Conservation (phyloP, 2,113 vertebrate species). For the Calonectris borealis region DNA sequence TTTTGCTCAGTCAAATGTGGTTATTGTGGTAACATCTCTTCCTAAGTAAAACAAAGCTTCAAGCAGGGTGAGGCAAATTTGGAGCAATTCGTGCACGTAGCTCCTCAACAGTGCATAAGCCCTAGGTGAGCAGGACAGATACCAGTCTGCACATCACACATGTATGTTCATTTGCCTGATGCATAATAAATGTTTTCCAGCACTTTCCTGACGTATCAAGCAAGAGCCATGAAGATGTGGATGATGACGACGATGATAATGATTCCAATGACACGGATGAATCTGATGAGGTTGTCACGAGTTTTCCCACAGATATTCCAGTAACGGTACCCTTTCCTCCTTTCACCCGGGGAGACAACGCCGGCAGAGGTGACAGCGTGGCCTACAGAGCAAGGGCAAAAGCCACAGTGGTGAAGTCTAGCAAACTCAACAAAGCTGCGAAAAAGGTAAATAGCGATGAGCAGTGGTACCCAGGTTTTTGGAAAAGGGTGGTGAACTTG, state of each 20-base stretch:
- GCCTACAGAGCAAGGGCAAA: slow-evolving; percentile 48
- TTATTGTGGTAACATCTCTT: neutral
- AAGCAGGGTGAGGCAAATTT: neutral
- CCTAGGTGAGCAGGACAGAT: neutral
- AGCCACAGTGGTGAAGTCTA: neutral
- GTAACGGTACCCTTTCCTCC: slow-evolving; percentile 11
- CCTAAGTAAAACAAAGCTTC: neutral
- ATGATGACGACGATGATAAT: slow-evolving; percentile 4
- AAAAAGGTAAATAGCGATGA: slow-evolving; percentile 56
- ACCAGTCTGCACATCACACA: neutral
- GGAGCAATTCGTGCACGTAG: rapidly evolving
- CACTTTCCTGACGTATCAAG: slow-evolving; percentile 43
- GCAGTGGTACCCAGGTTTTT: neutral
- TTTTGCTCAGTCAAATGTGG: neutral
- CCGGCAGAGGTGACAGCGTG: slow-evolving; percentile 71
- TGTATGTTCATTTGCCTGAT: neutral
- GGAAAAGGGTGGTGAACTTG: neutral
- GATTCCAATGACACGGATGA: slow-evolving; percentile 72
- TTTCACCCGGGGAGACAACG: slow-evolving; percentile 40
- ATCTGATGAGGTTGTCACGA: slow-evolving; percentile 49
- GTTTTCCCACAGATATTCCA: slow-evolving; percentile 37
- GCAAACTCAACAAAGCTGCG: neutral
- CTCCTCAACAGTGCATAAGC: neutral
- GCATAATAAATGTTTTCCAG: slow-evolving; percentile 40
- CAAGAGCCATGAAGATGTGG: slow-evolving; percentile 59